Evolutionary conservation across 2,113 vertebrate species (phyloP).

Genomic region (Parotia lawesii): DNA sequence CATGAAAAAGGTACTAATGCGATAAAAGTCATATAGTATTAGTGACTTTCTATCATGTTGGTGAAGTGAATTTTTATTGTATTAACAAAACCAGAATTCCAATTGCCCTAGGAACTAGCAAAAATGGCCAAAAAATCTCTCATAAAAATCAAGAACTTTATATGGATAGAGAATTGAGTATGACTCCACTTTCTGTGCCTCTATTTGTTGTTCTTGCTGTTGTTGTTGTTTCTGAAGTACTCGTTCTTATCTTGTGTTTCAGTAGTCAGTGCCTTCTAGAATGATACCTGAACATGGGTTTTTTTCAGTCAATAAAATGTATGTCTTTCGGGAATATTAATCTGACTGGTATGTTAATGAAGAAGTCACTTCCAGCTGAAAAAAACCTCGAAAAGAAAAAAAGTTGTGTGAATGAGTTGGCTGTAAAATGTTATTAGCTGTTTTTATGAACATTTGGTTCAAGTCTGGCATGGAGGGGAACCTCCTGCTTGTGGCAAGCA

Average conservation of each 20-base stretch:
- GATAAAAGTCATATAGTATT: conserved; percentile 65
- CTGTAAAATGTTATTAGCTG: neutral
- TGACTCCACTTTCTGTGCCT: neutral
- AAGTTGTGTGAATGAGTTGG: neutral
- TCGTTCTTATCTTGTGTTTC: neutral
- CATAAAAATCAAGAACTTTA: conserved; percentile 19
- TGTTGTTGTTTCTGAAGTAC: neutral
- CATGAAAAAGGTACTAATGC: conserved; percentile 64
- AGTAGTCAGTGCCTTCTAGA: neutral
- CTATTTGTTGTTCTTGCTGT: neutral
- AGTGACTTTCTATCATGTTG: conserved; percentile 63
- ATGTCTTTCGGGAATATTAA: neutral
- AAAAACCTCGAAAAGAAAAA: neutral
- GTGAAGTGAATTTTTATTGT: conserved; percentile 70
- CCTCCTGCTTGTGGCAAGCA: neutral
- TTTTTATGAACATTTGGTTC: neutral
- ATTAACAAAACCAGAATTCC: conserved; percentile 58
- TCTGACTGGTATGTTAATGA: neutral
- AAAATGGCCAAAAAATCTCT: conserved; percentile 39
- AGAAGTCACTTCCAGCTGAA: neutral
- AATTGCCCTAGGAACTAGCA: conserved; percentile 37
- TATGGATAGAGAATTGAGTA: neutral
- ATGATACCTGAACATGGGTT: neutral
- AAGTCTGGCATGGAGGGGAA: neutral
- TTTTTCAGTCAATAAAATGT: neutral